Evolutionary conservation across 2,888 invertebrate genomes (phyloP).

Genomic region (Ennomos fuscantarius): DNA sequence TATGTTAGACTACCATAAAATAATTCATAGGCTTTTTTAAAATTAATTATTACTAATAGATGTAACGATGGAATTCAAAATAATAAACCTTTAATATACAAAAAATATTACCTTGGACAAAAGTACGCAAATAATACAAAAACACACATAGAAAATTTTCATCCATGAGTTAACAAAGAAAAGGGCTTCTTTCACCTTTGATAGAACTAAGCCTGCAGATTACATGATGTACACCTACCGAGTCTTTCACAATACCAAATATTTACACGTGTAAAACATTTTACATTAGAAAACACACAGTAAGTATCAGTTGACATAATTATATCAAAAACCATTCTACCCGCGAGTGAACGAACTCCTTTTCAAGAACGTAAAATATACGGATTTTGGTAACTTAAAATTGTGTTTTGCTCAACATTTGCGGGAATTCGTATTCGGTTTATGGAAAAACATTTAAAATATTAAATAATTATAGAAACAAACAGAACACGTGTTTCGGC

Average conservation of each 20-base stretch:
- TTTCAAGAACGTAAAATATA: conserved; percentile 23
- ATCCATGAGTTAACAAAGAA: conserved; percentile 10
- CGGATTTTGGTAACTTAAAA: conserved; percentile 14
- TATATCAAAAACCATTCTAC: conserved; percentile 38
- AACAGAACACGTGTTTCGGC: no score
- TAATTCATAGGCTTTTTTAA: no score
- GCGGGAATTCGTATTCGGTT: neutral
- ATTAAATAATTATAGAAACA: no score
- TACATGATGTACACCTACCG: conserved; percentile 21
- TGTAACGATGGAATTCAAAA: no score
- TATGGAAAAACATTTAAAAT: conserved; percentile 1
- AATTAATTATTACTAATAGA: no score
- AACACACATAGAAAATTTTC: conserved; percentile 25
- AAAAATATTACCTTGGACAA: no score
- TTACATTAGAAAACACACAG: conserved; percentile 29
- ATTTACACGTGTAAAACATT: conserved; percentile 49
- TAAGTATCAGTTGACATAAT: conserved; percentile 34
- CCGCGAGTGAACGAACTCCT: conserved; percentile 31
- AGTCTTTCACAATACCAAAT: conserved; percentile 31
- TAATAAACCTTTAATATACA: no score
- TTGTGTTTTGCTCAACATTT: neutral
- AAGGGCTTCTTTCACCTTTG: conserved; percentile 23
- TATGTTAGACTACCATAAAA: no score
- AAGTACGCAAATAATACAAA: conserved; percentile 45
- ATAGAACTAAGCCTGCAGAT: conserved; percentile 28